Evolutionary conservation across 2,888 invertebrate genomes (phyloP), one percentile per base, ranked within the genome.

Genomic region (Eucriotettix oculatus): DNA sequence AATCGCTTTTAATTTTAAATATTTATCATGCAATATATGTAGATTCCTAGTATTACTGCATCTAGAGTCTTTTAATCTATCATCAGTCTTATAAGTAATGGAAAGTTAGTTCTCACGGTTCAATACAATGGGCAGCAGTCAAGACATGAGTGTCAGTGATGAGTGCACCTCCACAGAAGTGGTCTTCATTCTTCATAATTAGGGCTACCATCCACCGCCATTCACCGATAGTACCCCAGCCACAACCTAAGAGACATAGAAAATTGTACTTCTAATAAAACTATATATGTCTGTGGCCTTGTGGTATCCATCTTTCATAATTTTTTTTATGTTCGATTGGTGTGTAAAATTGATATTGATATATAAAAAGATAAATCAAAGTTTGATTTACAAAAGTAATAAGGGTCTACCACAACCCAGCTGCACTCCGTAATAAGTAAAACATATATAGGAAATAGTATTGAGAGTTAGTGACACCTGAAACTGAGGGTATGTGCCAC

Each of bases 181-280:
- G 81, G 69, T 82, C 79, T 48, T 79, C 76, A 58, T 75, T 72
- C 17, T 79, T 78, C 7, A 75, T 74, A 16, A 89, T 78, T 62
- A 92, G 71, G 1, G 87, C 89, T 0, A 83, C 90, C 80, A 91
- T 85, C 92, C 91, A 89, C 0, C 87, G 87, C 85, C 89, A 91
- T 69, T 87, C 86, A 56, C 73, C 73, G 1, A 76, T 70, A 68
- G 82, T 80, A 0, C 86, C 82, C 0, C 81, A 80, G 41, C 79
- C 74, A 0, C 86, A 81, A 1, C 85, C 48, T 48, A 48, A 2
- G 9, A n/a, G 2, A 48, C 48, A 48, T 2, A 9, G 9, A 48
- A 44, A 10, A 44, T 11, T 44, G 10, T 11, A 14, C 44, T 14
- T 10, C 44, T 44, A 44, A 11, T 44, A 10, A 48, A 48, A 12